Conservation (phyloP, 2,113 vertebrate genomes). For the Corythoichthys intestinalis region DNA sequence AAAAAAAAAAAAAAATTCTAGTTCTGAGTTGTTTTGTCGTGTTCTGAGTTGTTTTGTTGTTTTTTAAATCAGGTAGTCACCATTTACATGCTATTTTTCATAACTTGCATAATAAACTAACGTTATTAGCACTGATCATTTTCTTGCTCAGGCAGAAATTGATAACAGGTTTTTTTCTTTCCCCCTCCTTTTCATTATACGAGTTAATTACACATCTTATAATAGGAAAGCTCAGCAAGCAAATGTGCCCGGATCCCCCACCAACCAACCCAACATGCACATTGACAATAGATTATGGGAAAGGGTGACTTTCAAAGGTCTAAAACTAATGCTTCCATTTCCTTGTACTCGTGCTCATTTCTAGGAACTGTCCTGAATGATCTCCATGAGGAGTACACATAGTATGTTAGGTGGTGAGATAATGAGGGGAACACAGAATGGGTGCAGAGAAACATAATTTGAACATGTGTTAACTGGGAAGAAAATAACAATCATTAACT, state of each 20-base stretch:
- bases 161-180: too few species aligned
- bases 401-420: conserved; percentile 31
- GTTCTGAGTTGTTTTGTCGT: too few species aligned
- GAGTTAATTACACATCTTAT: conserved; percentile 32
- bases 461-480: conserved; percentile 42
- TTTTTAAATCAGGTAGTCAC: too few species aligned
- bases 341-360: conserved; percentile 39
- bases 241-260: conserved; percentile 16
- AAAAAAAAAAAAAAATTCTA: too few species aligned
- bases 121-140: too few species aligned
- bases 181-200: conserved; percentile 2
- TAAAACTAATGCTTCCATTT: conserved; percentile 30
- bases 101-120: too few species aligned
- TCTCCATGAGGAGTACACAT: conserved; percentile 46
- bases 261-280: conserved; percentile 23
- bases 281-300: conserved; percentile 28
- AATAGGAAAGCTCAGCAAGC: conserved; percentile 17
- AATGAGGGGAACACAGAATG: conserved; percentile 50
- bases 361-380: conserved; percentile 30
- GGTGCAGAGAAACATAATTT: conserved; percentile 40
- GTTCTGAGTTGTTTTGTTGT: too few species aligned
- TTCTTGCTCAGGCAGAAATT: too few species aligned
- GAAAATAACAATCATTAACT: conserved; percentile 41
- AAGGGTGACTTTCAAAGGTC: conserved; percentile 29
- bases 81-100: too few species aligned